Base-by-base conservation (phyloP, 2,888 invertebrate species). In the Phania funesta region DNA sequence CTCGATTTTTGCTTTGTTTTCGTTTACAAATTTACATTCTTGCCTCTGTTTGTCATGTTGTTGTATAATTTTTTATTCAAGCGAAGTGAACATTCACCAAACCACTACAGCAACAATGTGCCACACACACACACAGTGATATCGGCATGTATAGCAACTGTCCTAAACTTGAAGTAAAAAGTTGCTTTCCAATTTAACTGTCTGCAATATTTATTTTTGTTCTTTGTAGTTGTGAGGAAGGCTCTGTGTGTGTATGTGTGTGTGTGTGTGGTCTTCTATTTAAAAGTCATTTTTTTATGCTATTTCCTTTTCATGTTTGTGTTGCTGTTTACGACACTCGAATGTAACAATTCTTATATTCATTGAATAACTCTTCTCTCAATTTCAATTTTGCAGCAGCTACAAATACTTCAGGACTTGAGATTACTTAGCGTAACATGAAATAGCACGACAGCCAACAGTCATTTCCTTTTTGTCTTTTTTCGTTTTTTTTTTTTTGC, bases 281-380 rank as follows among this genome's bases (percentile, higher is more conserved):
- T 29, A 16, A 16, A 7, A 16, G 41, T 7, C 8, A n/a, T 35
- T 7, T 11, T 38, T 50, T 16, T 16, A n/a, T 50, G 16, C 0
- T 6, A 7, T 32, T n/a, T 56, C 29, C 44, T 48, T 35, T 46
- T 35, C 7, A n/a, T n/a, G n/a, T 13, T 44, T 48, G 13, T 62
- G 6, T 62, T 44, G 22, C 0, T 70, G 32, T 56, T 62, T 58
- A 48, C 50, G 56, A 70, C 64, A 70, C 56, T 71, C n/a, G 6
- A 58, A 11, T 56, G 35, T 54, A 70, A 46, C 70, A 75, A 65
- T 65, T 70, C 54, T 48, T 65, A 71, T 64, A 71, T 58, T 80
- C 18, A 64, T 18, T 80, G 74, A 50, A 70, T 32, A 70, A 62
- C 60, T 22, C 67, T 60, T 70, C 68, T 41, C 41, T 48, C 62